A percentile compares a stretch with the other conserved stretches of the same genome.
These are phyloP conservation scores for Tetrao urogallus DNA, from an alignment of 2,113 vertebrate genomes.

Conservation along the genomic window DNA sequence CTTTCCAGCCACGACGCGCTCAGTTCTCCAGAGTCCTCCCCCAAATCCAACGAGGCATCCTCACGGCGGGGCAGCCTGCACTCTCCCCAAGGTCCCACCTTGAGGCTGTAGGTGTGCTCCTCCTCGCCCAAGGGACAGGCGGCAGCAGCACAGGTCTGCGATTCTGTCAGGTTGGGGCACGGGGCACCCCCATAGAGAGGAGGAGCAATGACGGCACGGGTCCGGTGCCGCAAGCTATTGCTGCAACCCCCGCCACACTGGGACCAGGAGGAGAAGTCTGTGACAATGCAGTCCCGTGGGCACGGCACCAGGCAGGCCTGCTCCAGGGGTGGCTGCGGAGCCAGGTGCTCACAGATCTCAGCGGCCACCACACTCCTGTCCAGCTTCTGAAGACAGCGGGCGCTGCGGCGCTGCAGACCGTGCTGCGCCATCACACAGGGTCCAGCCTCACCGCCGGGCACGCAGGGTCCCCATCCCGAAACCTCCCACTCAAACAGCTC, in stretches of 20 bases:
- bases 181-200: slow-evolving; percentile 89
- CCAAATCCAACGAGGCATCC: slow-evolving; percentile 83
- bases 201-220: slow-evolving; percentile 83
- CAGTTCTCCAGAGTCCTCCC: slow-evolving; percentile 76
- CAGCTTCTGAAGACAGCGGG: slow-evolving; percentile 86
- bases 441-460: slow-evolving; percentile 73
- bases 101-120: slow-evolving; percentile 88
- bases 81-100: slow-evolving; percentile 87
- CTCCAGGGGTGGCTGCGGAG: slow-evolving; percentile 81
- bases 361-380: slow-evolving; percentile 83
- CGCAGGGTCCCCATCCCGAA: slow-evolving; percentile 87
- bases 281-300: slow-evolving; percentile 91
- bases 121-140: slow-evolving; percentile 84
- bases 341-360: slow-evolving; percentile 92
- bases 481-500: slow-evolving; percentile 93
- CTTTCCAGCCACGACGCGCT: slow-evolving; percentile 69
- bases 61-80: slow-evolving; percentile 83
- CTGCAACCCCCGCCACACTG: slow-evolving; percentile 83
- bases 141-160: slow-evolving; percentile 75
- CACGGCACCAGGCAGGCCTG: slow-evolving; percentile 96
- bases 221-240: slow-evolving; percentile 83
- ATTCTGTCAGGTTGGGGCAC: slow-evolving; percentile 90
- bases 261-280: slow-evolving; percentile 90
- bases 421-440: slow-evolving; percentile 92
- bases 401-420: slow-evolving; percentile 86